Conservation (phyloP, 1,140 invertebrate genomes). For the Tetramorium parvispinum region DNA sequence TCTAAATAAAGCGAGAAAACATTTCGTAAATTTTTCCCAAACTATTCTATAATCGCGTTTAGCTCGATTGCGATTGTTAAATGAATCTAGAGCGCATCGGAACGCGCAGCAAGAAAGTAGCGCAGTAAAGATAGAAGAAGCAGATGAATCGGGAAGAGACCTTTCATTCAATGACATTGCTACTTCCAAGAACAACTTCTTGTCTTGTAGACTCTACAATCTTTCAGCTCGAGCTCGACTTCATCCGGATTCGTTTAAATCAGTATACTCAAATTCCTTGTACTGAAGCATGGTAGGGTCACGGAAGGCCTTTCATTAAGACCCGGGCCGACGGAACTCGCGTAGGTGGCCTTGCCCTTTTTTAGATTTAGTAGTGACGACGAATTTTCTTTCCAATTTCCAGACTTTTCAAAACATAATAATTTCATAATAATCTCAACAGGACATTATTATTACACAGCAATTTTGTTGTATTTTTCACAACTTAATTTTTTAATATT, state of each 20-base stretch:
- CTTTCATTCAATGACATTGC: conserved; percentile 54
- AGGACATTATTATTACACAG: neutral
- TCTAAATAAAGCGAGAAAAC: neutral
- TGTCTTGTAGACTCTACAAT: conserved; percentile 34
- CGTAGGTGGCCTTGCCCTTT: conserved; percentile 42
- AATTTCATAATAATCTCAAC: too few relatives aligned
- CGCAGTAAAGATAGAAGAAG: conserved; percentile 3
- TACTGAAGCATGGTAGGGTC: conserved; percentile 16
- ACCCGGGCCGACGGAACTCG: conserved; percentile 35
- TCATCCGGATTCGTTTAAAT: conserved; percentile 46
- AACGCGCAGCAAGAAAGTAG: conserved; percentile 9
- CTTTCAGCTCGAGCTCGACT: conserved; percentile 19
- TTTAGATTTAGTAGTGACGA: neutral
- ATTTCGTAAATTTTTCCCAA: neutral
- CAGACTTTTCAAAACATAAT: neutral
- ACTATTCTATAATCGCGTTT: neutral
- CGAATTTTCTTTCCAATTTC: conserved; percentile 14
- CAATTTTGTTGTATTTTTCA: neutral
- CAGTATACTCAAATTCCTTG: conserved; percentile 48
- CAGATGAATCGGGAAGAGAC: conserved; percentile 19
- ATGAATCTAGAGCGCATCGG: neutral
- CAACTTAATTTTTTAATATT: neutral
- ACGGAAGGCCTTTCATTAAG: conserved; percentile 49
- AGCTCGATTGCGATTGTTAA: neutral
- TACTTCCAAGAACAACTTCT: conserved; percentile 46